Evolutionary conservation across 2,113 vertebrate genomes (phyloP).

Genomic region (Vicugna pacos): DNA sequence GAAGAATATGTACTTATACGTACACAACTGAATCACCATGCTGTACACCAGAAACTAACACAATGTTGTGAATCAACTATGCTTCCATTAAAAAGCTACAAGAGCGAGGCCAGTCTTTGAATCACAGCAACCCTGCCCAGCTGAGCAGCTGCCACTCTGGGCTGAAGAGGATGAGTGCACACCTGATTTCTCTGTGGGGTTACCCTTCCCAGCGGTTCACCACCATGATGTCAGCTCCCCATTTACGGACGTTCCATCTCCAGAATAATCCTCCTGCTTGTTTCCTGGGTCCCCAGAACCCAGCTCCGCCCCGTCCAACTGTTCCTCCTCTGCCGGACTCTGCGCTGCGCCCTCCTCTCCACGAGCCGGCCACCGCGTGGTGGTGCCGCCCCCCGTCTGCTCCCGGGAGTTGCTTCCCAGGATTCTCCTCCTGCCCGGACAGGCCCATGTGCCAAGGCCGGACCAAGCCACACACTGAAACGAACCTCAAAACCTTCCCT

Average conservation of each 20-base stretch:
- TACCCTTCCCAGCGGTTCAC: background rate
- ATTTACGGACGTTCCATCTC: background rate
- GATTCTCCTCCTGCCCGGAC: background rate
- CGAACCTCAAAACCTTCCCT: background rate
- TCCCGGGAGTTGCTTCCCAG: background rate
- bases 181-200: background rate
- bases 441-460: background rate
- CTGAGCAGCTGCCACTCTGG: no score
- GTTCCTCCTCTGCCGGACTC: background rate
- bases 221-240: no score
- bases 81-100: no score
- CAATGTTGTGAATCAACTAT: no score
- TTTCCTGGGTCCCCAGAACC: background rate
- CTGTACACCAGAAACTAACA: no score
- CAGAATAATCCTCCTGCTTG: background rate
- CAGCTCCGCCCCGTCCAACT: background rate
- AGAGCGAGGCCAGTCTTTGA: background rate
- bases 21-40: no score
- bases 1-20: no score
- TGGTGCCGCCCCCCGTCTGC: rapidly evolving
- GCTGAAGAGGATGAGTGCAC: background rate
- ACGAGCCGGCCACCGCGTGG: background rate
- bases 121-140: background rate
- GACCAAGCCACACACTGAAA: background rate
- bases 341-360: no score